Conservation (phyloP, 2,888 invertebrate genomes). For the Epinotia demarniana region DNA sequence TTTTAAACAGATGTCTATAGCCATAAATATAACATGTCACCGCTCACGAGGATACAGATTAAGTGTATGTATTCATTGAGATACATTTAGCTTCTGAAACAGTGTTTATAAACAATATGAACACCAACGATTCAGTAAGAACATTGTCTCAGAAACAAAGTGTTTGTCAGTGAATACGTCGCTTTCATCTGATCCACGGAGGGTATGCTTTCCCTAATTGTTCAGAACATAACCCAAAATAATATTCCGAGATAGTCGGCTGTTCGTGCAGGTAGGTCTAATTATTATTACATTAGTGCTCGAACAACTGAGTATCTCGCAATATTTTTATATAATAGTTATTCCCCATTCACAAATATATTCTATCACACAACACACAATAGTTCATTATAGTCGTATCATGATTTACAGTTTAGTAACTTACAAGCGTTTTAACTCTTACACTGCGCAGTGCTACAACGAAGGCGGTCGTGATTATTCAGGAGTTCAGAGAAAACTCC, state of each 20-base stretch:
- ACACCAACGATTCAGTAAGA: not conserved
- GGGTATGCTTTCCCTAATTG: slow-evolving; percentile 6
- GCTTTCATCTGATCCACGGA: not conserved
- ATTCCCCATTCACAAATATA: slow-evolving; percentile 24
- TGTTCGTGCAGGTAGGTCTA: not conserved
- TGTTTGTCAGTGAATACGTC: not conserved
- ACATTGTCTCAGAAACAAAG: not conserved
- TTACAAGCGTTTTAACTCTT: slow-evolving; percentile 24
- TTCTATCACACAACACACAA: slow-evolving; percentile 30
- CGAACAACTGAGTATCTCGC: slow-evolving; percentile 20
- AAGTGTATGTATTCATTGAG: not conserved
- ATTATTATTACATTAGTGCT: not conserved
- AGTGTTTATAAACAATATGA: not conserved
- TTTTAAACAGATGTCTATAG: slow-evolving; percentile 14
- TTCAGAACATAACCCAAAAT: not conserved
- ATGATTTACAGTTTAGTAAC: slow-evolving; percentile 38
- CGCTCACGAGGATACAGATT: not conserved
- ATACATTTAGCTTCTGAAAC: not conserved
- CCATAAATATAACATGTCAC: slow-evolving; percentile 1
- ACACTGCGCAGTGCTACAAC: not conserved
- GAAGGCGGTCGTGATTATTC: not conserved
- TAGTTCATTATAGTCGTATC: slow-evolving; percentile 37
- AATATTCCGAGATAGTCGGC: slow-evolving; percentile 13
- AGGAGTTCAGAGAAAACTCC: not conserved
- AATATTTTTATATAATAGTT: slow-evolving; percentile 27